Evolutionary conservation across 1,140 invertebrate species (phyloP).

Genomic region (Hormaphis cornu): DNA sequence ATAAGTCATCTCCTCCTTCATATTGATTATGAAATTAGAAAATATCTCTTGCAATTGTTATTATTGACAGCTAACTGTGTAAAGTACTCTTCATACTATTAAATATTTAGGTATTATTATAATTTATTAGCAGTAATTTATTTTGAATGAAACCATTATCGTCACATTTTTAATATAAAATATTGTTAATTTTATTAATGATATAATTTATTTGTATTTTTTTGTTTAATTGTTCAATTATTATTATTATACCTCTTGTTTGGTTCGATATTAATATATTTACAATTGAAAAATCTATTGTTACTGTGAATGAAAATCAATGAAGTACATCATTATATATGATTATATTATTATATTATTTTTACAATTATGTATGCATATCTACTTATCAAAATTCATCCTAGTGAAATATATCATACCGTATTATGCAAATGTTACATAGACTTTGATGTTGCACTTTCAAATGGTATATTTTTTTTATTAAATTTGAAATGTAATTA

Average conservation of each 20-base stretch:
- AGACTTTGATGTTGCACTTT: too few species aligned
- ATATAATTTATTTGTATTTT: slow-evolving; percentile 8
- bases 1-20: slow-evolving; percentile 25
- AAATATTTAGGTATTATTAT: background rate
- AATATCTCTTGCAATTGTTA: background rate
- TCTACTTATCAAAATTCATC: too few species aligned
- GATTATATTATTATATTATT: background rate
- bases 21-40: background rate
- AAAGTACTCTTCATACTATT: background rate
- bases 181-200: slow-evolving; percentile 6
- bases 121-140: background rate
- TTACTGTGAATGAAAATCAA: background rate
- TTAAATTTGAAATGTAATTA: too few species aligned
- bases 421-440: too few species aligned
- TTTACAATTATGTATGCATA: too few species aligned
- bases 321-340: background rate
- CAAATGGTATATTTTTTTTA: too few species aligned
- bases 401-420: too few species aligned
- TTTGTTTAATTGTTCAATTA: too few species aligned
- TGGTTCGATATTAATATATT: background rate
- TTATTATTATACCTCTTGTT: background rate
- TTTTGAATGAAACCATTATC: background rate
- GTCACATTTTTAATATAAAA: background rate
- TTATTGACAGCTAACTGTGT: background rate
- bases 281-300: background rate